Base-by-base conservation (phyloP, 2,113 vertebrate species). In the Setophaga petechia region DNA sequence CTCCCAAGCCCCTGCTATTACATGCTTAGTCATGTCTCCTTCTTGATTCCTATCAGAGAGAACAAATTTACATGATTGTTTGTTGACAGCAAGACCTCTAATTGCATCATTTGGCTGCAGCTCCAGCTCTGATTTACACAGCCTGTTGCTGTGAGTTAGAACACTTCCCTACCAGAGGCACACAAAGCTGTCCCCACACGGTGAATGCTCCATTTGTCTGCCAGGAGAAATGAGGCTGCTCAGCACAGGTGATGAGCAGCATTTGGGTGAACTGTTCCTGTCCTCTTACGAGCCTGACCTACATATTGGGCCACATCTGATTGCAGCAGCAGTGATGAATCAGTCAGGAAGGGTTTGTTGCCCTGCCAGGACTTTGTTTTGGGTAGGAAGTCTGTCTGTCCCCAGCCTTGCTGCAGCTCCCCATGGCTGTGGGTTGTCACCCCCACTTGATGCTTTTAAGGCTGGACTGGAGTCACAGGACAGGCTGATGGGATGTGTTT, bases 1-100 rank as follows among this genome's bases (percentile, higher is more conserved):
- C 73, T 77, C 85, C 83, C 76, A 86, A 1, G 68, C 76, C 57
- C 76, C 93, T 63, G 76, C 79, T 90, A 95, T 95, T 95, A 90
- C 87, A 97, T 95, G 93, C 87, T 93, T 95, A 96, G 91, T 96
- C 96, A 97, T 95, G 95, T 87, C 90, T 97, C 85, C 85, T 97
- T 80, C 96, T 96, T 84, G 90, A 96, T 95, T 94, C 55, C 65
- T 97, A 96, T 96, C 94, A 79, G 88, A 92, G 78, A 80, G 97
- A 95, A 97, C 97, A 97, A 95, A 97, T 97, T 97, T 97, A 92
- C 96, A 97, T 97, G 96, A 94, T 96, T 93, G 93, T 86, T 96
- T 96, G 95, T 97, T 96, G 96, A 96, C 95, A 97, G 92, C 78
- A 39, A 94, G 95, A 95, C 95, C 93, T 95, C 94, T 97, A 96